phyloP scores from a whole-genome alignment of 2,888 invertebrate genomes.

The Drosophila gaucha region DNA sequence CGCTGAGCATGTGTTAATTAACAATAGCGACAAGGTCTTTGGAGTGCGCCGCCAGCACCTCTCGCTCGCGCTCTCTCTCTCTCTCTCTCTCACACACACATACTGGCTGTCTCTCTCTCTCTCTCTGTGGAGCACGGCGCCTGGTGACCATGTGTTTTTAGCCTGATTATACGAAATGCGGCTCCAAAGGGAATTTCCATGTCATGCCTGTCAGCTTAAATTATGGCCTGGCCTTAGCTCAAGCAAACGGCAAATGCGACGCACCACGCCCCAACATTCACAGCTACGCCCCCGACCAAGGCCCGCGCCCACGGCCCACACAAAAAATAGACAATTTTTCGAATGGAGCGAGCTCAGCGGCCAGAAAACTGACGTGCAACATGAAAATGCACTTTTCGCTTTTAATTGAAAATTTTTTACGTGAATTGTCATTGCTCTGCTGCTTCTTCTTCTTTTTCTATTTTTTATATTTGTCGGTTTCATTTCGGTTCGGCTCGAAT shows the following conservation, averaged over 20 bases:
- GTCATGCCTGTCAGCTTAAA: slow-evolving; percentile 79
- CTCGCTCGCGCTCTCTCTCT: no score
- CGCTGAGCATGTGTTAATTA: slow-evolving; percentile 84
- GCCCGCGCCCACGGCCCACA: not conserved
- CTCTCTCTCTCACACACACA: slow-evolving; percentile 18
- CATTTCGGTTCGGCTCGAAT: slow-evolving; percentile 23
- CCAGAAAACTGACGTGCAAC: slow-evolving; percentile 69
- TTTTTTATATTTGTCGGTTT: slow-evolving; percentile 45
- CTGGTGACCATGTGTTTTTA: slow-evolving; percentile 68
- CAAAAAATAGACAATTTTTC: slow-evolving; percentile 22
- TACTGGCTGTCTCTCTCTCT: not conserved
- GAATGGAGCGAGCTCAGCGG: slow-evolving; percentile 17
- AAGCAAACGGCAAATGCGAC: slow-evolving; percentile 44
- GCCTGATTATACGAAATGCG: slow-evolving; percentile 68
- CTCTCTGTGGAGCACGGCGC: slow-evolving; percentile 37
- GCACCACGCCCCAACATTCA: slow-evolving; percentile 7
- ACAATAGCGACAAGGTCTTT: slow-evolving; percentile 71
- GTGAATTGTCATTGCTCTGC: slow-evolving; percentile 68
- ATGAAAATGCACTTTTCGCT: slow-evolving; percentile 81
- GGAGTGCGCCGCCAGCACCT: slow-evolving; percentile 38
- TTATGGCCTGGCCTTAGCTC: slow-evolving; percentile 74
- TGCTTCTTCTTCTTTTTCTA: not conserved
- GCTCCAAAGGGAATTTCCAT: slow-evolving; percentile 76
- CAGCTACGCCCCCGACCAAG: slow-evolving; percentile 39
- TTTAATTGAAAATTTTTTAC: slow-evolving; percentile 76